These are phyloP conservation scores for Steinernema hermaphroditum DNA, from an alignment of 2,888 invertebrate genomes.

Conservation along the genomic window DNA sequence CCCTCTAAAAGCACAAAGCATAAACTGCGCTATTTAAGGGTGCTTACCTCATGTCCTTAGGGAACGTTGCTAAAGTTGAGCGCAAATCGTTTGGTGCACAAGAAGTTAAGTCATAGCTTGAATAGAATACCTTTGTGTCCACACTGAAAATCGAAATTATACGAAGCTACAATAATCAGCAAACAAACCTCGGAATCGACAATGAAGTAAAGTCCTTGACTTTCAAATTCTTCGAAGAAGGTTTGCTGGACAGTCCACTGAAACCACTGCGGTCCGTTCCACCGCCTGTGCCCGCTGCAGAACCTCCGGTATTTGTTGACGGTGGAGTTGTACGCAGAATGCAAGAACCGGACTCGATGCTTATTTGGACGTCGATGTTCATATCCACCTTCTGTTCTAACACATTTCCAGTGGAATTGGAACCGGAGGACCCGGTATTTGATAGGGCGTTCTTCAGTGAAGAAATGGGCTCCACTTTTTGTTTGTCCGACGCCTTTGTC, in stretches of 20 bases:
- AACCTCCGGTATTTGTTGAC: slow-evolving; percentile 35
- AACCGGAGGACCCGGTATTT: neutral
- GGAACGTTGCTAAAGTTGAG: neutral
- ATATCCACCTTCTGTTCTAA: slow-evolving; percentile 59
- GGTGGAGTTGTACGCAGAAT: slow-evolving; percentile 52
- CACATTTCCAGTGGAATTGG: slow-evolving; percentile 3
- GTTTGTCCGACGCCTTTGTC: no score
- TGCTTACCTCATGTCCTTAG: neutral
- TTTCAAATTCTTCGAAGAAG: slow-evolving; percentile 49
- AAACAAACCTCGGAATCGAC: slow-evolving; percentile 32
- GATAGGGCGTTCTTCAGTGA: neutral
- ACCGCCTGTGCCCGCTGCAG: slow-evolving; percentile 19
- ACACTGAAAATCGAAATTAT: slow-evolving; percentile 67
- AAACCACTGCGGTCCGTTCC: slow-evolving; percentile 25
- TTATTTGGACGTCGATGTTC: slow-evolving; percentile 60
- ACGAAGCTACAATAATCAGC: neutral
- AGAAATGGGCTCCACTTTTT: neutral
- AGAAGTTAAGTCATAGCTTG: slow-evolving; percentile 46
- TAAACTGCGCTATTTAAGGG: no score
- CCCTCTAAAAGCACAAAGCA: neutral
- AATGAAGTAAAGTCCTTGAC: slow-evolving; percentile 29
- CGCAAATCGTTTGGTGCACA: neutral
- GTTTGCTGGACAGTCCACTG: slow-evolving; percentile 41
- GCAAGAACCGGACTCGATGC: slow-evolving; percentile 59
- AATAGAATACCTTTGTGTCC: slow-evolving; percentile 77